Conservation (phyloP, 2,888 invertebrate species). For the Meghimatium bilineatum region DNA sequence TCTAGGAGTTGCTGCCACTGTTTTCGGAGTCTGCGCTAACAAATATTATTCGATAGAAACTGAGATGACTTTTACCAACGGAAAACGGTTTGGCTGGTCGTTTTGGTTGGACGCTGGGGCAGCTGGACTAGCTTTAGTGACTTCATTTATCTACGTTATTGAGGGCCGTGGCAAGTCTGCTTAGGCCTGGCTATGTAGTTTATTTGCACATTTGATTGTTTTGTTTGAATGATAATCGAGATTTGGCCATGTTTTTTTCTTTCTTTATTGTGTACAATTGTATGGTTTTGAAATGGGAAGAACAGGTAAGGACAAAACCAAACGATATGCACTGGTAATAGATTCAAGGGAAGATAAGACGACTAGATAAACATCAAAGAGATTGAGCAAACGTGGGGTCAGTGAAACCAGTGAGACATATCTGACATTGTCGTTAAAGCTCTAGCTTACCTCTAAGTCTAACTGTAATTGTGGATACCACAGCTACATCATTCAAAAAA, state of each 20-base stretch:
- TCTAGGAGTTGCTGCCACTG: slow-evolving; percentile 61
- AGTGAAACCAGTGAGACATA: too few relatives aligned
- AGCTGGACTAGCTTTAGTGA: slow-evolving; percentile 61
- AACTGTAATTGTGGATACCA: too few relatives aligned
- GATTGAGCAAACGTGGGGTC: too few relatives aligned
- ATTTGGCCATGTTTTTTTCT: background rate
- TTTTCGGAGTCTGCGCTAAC: slow-evolving; percentile 65
- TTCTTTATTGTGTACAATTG: background rate
- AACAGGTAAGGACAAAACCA: too few relatives aligned
- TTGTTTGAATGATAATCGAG: background rate
- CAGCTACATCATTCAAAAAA: too few relatives aligned
- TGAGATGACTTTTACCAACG: slow-evolving; percentile 40
- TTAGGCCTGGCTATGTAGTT: background rate
- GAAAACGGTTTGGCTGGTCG: slow-evolving; percentile 64
- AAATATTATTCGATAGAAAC: slow-evolving; percentile 51
- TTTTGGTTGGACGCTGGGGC: slow-evolving; percentile 66
- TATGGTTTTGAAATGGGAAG: background rate
- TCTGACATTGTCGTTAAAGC: too few relatives aligned
- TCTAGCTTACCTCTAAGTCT: too few relatives aligned
- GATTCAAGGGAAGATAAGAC: too few relatives aligned
- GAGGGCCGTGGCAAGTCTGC: slow-evolving; percentile 54
- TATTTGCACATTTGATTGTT: background rate
- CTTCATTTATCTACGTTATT: slow-evolving; percentile 64
- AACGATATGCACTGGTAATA: too few relatives aligned
- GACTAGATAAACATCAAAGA: too few relatives aligned